Evolutionary conservation across 2,888 invertebrate species (phyloP), one percentile per base, ranked within the genome.

Genomic region (Thumatha senex): DNA sequence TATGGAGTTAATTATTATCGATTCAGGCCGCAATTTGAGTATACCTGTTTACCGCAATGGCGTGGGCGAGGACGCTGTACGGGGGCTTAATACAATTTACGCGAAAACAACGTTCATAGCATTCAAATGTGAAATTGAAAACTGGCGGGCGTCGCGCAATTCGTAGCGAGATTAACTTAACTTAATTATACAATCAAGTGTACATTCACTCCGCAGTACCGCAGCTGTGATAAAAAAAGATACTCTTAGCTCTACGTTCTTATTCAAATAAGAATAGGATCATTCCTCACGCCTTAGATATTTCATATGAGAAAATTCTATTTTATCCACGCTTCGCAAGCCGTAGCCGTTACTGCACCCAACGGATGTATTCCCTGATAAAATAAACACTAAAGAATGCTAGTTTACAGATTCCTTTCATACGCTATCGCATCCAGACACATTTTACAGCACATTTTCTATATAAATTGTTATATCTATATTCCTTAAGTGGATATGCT

Each of bases 381-480:
- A 80, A 82, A 79, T 76, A 81, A 82, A 78, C 76, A 74, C 68
- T 70, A 70, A 66, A 76, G 76, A 68, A 67, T 62, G 65, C 63
- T 68, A 74, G 58, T 76, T 78, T 74, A 71, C 72, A 76, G 78
- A 83, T 83, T 81, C 73, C 67, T 66, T 69, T 75, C 71, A 70
- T 69, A 69, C 62, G 67, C 64, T 70, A 68, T 71, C 75, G 70
- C 71, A 76, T 76, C 74, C 77, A 73, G 64, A 65, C 70, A 67
- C 74, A 79, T 83, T 80, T 80, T 79, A 78, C 78, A 69, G 72
- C 78, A 78, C 76, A 83, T 84, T 84, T 80, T 80, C 76, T 78
- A 83, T 86, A 84, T 84, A 88, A 89, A 86, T 88, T 88, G 88
- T 88, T 89, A 87, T 88, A 88, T 86, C 82, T 82, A 81, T 72